Percentiles rank a stretch among this genome's conserved stretches.
These are phyloP conservation scores for Epistrophe eligans DNA, from an alignment of 2,888 invertebrate genomes.

Conservation along the genomic window DNA sequence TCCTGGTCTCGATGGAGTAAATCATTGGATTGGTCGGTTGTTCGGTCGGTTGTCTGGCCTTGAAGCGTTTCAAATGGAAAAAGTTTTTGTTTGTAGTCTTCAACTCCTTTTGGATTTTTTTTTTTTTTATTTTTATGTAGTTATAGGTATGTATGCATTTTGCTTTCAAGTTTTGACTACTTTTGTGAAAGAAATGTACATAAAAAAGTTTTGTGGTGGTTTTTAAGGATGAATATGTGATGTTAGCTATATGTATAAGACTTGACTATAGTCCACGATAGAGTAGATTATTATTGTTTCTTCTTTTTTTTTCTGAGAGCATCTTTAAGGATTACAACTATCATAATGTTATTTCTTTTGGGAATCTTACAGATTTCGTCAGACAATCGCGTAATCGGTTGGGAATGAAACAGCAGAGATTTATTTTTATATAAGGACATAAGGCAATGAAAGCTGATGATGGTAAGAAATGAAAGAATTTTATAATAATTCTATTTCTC, in stretches of 20 bases:
- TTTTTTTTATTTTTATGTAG: background rate
- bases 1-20: slow-evolving; percentile 47
- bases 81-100: slow-evolving; percentile 27
- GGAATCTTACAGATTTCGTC: slow-evolving; percentile 19
- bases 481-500: background rate
- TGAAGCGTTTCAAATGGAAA: slow-evolving; percentile 54
- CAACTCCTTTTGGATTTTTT: background rate
- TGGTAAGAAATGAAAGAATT: background rate
- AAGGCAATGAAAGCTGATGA: slow-evolving; percentile 15
- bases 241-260: background rate
- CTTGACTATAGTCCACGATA: background rate
- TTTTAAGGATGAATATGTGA: background rate
- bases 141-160: background rate
- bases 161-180: slow-evolving; percentile 47
- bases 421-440: slow-evolving; percentile 29
- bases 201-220: slow-evolving; percentile 12
- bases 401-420: slow-evolving; percentile 56
- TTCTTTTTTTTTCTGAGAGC: slow-evolving; percentile 2
- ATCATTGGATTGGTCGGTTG: slow-evolving; percentile 51
- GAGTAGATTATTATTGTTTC: slow-evolving; percentile 41
- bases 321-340: slow-evolving; percentile 62
- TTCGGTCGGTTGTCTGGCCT: slow-evolving; percentile 49
- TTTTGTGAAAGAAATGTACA: slow-evolving; percentile 19
- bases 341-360: slow-evolving; percentile 61
- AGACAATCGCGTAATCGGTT: slow-evolving; percentile 50